phyloP scores from a whole-genome alignment of 2,888 invertebrate species.

The Cabera pusaria region DNA sequence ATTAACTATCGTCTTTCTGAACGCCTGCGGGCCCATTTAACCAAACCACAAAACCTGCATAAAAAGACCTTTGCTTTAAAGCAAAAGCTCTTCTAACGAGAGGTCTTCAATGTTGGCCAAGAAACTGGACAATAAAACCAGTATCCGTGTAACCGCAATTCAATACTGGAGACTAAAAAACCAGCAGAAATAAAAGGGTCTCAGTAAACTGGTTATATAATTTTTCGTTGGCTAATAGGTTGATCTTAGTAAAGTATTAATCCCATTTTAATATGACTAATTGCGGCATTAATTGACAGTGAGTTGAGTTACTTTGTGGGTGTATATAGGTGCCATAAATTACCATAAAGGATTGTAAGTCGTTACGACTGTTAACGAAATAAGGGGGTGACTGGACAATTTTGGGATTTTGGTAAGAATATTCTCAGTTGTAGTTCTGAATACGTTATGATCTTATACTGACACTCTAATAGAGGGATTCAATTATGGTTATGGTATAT shows the following conservation, averaged over 20 bases:
- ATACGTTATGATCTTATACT: no score
- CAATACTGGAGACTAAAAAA: no score
- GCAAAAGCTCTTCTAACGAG: no score
- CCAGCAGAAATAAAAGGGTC: no score
- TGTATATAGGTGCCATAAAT: slow-evolving; percentile 24
- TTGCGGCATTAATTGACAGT: slow-evolving; percentile 60
- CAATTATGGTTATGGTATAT: no score
- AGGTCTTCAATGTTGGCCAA: no score
- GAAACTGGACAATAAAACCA: background rate
- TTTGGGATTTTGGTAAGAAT: no score
- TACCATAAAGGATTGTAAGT: slow-evolving; percentile 21
- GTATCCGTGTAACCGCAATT: no score
- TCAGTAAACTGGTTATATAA: slow-evolving; percentile 2
- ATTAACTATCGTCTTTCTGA: slow-evolving; percentile 58
- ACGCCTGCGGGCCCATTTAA: slow-evolving; percentile 67
- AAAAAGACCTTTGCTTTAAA: slow-evolving; percentile 1
- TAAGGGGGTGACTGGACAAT: slow-evolving; percentile 29
- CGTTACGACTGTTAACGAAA: slow-evolving; percentile 5
- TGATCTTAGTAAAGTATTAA: slow-evolving; percentile 65
- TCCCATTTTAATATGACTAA: slow-evolving; percentile 75
- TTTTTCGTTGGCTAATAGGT: slow-evolving; percentile 44
- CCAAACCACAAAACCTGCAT: slow-evolving; percentile 4
- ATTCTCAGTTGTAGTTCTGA: no score
- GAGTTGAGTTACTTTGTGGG: slow-evolving; percentile 38
- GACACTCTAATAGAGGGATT: no score